These are phyloP conservation scores for Rhopalosiphum maidis DNA, from an alignment of 1,140 invertebrate genomes.

Conservation along the genomic window DNA sequence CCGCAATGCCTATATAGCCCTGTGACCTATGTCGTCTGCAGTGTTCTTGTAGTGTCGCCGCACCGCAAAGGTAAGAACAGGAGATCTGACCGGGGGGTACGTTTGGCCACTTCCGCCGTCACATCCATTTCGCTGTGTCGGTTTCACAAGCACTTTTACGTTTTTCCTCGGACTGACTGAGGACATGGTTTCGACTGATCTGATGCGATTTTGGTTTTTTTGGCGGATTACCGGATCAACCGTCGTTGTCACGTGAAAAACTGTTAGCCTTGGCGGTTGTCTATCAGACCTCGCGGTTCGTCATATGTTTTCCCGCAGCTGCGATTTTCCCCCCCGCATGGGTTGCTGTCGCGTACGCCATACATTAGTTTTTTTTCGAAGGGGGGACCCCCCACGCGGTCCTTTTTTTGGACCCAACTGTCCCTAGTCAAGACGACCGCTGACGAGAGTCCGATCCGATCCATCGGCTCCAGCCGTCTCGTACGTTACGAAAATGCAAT, in stretches of 20 bases:
- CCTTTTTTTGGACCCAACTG: neutral
- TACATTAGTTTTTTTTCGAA: neutral
- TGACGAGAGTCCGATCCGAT: neutral
- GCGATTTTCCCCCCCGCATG: conserved; percentile 1
- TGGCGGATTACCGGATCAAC: neutral
- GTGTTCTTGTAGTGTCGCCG: neutral
- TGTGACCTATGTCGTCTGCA: neutral
- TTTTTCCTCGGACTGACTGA: too few relatives aligned
- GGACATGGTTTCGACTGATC: neutral
- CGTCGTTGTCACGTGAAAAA: neutral
- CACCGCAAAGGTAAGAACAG: neutral
- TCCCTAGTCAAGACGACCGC: neutral
- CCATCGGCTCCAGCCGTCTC: neutral
- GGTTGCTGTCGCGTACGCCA: neutral
- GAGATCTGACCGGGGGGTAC: neutral
- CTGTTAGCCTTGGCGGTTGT: neutral
- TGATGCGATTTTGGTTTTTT: neutral
- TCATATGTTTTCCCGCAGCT: conserved; percentile 45
- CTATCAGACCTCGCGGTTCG: neutral
- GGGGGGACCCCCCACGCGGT: neutral
- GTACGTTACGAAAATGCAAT: neutral
- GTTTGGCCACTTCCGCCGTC: neutral
- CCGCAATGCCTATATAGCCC: conserved; percentile 20
- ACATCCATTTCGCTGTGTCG: neutral
- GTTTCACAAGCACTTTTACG: too few relatives aligned